Conservation (phyloP, 1,140 invertebrate species). For the Bombus affinis region DNA sequence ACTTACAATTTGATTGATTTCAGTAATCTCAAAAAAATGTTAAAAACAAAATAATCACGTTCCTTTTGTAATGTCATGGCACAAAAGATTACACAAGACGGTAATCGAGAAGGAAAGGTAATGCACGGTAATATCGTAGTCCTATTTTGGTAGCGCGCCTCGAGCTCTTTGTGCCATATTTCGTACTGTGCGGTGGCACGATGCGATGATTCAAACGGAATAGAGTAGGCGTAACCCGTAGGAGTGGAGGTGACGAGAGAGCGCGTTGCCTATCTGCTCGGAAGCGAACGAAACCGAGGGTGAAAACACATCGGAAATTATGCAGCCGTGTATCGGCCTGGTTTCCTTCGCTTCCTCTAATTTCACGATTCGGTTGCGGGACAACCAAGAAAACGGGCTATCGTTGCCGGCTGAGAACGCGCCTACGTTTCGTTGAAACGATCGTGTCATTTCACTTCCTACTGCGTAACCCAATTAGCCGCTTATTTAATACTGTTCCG, state of each 20-base stretch:
- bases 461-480: conserved; percentile 68
- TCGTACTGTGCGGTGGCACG: background rate
- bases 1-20: background rate
- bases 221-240: conserved; percentile 51
- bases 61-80: too few relatives aligned
- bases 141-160: conserved; percentile 50
- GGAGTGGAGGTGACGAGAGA: background rate
- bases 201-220: conserved; percentile 66
- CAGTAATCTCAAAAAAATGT: background rate
- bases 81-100: too few relatives aligned
- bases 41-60: too few relatives aligned
- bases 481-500: conserved; percentile 64
- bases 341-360: conserved; percentile 25
- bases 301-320: conserved; percentile 47
- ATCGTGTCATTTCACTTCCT: conserved; percentile 65
- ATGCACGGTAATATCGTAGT: background rate
- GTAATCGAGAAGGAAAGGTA: too few relatives aligned
- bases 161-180: conserved; percentile 48
- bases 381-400: background rate
- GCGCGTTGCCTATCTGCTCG: conserved; percentile 24
- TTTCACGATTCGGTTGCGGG: background rate
- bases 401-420: background rate
- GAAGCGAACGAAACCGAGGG: conserved; percentile 53
- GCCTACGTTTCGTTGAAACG: conserved; percentile 41
- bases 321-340: background rate